Percentiles rank a stretch among this genome's conserved stretches.
phyloP scores from a whole-genome alignment of 1,140 invertebrate genomes.

The Orius laevigatus region DNA sequence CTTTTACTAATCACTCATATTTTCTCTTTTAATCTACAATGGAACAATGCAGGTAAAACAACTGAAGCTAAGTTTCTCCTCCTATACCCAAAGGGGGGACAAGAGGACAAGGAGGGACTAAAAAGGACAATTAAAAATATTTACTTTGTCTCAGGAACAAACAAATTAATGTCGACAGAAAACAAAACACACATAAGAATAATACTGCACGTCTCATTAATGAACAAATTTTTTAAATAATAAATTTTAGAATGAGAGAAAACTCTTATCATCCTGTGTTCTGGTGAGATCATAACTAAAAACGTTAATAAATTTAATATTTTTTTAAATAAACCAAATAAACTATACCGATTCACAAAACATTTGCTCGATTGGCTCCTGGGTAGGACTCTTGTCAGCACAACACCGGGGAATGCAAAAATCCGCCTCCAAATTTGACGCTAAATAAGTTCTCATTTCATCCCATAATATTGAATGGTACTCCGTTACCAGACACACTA shows the following conservation, averaged over 20 bases:
- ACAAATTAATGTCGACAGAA: too few relatives aligned
- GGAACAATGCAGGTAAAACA: too few relatives aligned
- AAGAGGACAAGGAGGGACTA: too few relatives aligned
- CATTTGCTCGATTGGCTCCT: slow-evolving; percentile 60
- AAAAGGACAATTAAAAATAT: too few relatives aligned
- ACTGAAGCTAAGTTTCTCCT: too few relatives aligned
- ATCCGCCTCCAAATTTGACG: slow-evolving; percentile 47
- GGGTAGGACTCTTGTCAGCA: slow-evolving; percentile 48
- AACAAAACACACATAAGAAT: too few relatives aligned
- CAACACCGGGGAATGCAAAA: slow-evolving; percentile 46
- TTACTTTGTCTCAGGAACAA: too few relatives aligned
- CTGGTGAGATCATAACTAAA: slow-evolving; percentile 19
- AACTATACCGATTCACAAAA: slow-evolving; percentile 47
- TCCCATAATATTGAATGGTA: slow-evolving; percentile 52
- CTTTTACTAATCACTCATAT: background rate
- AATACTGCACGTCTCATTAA: too few relatives aligned
- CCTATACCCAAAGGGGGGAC: too few relatives aligned
- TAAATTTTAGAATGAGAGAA: slow-evolving; percentile 60
- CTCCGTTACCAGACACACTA: too few relatives aligned
- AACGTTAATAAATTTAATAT: background rate
- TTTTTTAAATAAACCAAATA: slow-evolving; percentile 18
- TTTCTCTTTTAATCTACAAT: background rate
- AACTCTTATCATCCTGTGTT: slow-evolving; percentile 17
- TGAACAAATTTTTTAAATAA: too few relatives aligned
- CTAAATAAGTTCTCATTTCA: slow-evolving; percentile 44